These are phyloP conservation scores for Diuraphis noxia DNA, from an alignment of 1,140 invertebrate species.

Conservation along the genomic window DNA sequence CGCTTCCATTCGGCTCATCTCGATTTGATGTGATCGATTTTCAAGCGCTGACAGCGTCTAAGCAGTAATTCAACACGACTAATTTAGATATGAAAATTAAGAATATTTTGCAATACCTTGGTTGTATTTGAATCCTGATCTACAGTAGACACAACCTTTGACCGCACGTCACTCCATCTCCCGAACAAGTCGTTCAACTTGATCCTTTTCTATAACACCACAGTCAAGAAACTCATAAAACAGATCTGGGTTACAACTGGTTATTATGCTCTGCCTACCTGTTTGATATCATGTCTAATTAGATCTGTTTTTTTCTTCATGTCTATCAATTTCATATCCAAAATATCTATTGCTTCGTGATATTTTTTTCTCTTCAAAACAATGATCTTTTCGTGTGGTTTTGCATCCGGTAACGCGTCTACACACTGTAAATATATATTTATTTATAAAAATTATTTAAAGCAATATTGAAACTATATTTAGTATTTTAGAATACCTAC, in stretches of 20 bases:
- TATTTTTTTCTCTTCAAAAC: constrained; percentile 60
- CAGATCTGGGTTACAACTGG: neutral
- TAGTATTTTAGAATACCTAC: too few species aligned
- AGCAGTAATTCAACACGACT: neutral
- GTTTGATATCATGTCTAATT: constrained; percentile 58
- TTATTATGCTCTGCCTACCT: constrained; percentile 38
- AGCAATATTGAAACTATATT: neutral
- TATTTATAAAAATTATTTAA: neutral
- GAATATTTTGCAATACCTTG: neutral
- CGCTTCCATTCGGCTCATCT: constrained; percentile 78
- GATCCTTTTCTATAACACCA: constrained; percentile 31
- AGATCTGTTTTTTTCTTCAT: constrained; percentile 75
- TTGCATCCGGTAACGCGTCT: constrained; percentile 32
- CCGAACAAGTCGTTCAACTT: constrained; percentile 48
- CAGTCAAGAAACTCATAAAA: constrained; percentile 19
- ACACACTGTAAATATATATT: constrained; percentile 39
- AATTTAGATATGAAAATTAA: constrained; percentile 14
- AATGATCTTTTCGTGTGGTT: neutral
- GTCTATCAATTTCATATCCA: constrained; percentile 77
- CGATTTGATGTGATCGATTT: constrained; percentile 75
- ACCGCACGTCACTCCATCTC: constrained; percentile 39
- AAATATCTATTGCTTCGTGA: constrained; percentile 65
- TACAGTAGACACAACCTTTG: constrained; percentile 1
- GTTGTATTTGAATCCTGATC: constrained; percentile 17
- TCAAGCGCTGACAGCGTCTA: constrained; percentile 73